These are phyloP conservation scores for Drosophila tsacasi DNA, from an alignment of 1,140 invertebrate species.

Conservation along the genomic window DNA sequence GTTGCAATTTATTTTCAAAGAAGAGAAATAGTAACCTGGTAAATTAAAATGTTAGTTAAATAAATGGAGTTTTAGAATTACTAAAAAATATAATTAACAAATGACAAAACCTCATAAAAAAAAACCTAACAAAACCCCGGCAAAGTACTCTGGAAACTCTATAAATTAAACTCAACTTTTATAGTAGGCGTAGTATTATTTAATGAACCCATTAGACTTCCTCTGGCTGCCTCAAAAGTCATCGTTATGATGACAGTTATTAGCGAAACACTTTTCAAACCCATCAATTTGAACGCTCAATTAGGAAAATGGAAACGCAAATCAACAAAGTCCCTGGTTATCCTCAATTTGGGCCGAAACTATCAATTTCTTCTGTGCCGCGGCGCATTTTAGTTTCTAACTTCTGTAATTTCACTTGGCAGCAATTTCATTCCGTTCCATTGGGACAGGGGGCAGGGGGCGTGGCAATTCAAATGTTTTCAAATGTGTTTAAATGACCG, in stretches of 20 bases:
- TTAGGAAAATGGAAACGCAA: constrained; percentile 34
- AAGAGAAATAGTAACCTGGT: too few relatives aligned
- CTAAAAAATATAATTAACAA: background rate
- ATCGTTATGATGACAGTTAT: constrained; percentile 10
- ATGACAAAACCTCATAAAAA: background rate
- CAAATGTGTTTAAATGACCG: constrained; percentile 26
- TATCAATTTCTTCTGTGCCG: constrained; percentile 33
- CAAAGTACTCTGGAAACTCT: too few relatives aligned
- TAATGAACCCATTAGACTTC: background rate
- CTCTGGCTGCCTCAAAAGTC: background rate
- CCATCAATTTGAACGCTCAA: constrained; percentile 44
- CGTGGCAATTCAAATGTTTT: constrained; percentile 29
- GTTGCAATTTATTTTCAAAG: background rate
- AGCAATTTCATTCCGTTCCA: constrained; percentile 34
- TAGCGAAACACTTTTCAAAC: constrained; percentile 12
- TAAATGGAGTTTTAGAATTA: background rate
- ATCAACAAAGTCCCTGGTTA: constrained; percentile 25
- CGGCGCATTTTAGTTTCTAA: constrained; percentile 7
- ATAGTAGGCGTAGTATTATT: too few relatives aligned
- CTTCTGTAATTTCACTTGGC: constrained; percentile 42
- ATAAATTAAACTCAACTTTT: background rate
- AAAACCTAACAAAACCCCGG: background rate
- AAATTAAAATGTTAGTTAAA: background rate
- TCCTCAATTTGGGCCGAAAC: constrained; percentile 25
- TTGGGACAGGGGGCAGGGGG: constrained; percentile 6